These are phyloP conservation scores for Hydrozoanthus tunicans DNA, from an alignment of 64 coral and sea anemone genomes.

Conservation along the genomic window DNA sequence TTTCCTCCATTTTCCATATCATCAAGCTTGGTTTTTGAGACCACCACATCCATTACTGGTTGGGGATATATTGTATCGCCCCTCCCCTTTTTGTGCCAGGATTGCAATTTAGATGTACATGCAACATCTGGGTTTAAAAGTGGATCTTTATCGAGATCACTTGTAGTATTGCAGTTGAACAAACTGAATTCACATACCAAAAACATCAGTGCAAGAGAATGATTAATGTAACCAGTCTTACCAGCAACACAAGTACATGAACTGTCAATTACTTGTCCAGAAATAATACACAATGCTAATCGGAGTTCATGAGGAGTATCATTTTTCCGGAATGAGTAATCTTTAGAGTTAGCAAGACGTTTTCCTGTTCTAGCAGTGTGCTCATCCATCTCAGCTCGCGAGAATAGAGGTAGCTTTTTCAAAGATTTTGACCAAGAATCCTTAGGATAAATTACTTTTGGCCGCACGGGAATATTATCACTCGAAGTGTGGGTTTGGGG, in stretches of 20 bases:
- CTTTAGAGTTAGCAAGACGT: not conserved
- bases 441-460: not conserved
- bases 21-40: conserved; percentile 55
- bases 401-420: not conserved
- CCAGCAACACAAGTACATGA: conserved; percentile 7
- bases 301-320: too few relatives aligned
- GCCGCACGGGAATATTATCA: not conserved
- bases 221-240: not conserved
- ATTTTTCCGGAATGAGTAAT: too few relatives aligned
- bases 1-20: conserved; percentile 10
- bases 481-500: too few relatives aligned
- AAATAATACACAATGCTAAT: conserved; percentile 3
- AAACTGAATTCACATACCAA: conserved; percentile 3
- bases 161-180: not conserved
- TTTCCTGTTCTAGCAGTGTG: not conserved
- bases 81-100: conserved; percentile 24
- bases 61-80: too few relatives aligned
- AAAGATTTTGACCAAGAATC: not conserved
- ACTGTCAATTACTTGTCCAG: not conserved
- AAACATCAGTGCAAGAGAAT: conserved; percentile 9
- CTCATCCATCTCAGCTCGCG: not conserved
- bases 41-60: conserved; percentile 45
- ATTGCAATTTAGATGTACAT: conserved; percentile 20
- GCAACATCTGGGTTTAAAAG: conserved; percentile 25
- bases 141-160: not conserved